Conservation (phyloP, 23 tunicate genomes). For the Clavelina lepadiformis region DNA sequence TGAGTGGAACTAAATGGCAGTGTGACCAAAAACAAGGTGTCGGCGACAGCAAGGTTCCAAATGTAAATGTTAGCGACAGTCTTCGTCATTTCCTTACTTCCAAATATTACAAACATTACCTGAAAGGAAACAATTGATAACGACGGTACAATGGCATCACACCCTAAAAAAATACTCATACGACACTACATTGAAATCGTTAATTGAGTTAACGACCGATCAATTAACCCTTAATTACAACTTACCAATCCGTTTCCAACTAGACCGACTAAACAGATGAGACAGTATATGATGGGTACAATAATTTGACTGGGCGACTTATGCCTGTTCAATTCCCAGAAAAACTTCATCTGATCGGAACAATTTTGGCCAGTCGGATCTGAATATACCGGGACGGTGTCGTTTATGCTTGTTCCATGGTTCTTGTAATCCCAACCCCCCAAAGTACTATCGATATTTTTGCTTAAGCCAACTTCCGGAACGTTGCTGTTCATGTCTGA, state of each 20-base stretch:
- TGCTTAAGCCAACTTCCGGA: too few relatives aligned
- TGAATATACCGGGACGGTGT: neutral
- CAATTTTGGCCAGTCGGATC: conserved; percentile 23
- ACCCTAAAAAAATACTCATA: too few relatives aligned
- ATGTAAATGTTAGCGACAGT: conserved; percentile 91
- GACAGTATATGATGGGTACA: conserved; percentile 49
- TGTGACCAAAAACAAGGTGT: conserved; percentile 63
- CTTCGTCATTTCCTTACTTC: conserved; percentile 88
- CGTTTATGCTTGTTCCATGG: conserved; percentile 1
- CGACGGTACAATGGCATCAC: neutral
- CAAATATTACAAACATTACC: conserved; percentile 91
- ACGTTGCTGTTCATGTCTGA: too few relatives aligned
- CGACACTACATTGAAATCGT: too few relatives aligned
- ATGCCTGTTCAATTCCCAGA: conserved; percentile 26
- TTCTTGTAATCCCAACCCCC: too few relatives aligned
- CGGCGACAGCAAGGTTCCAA: conserved; percentile 83
- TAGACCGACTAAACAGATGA: conserved; percentile 53
- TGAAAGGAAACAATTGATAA: conserved; percentile 12
- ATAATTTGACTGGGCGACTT: conserved; percentile 45
- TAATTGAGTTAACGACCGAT: too few relatives aligned
- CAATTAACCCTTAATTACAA: neutral
- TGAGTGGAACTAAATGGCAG: conserved; percentile 84
- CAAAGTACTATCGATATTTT: too few relatives aligned
- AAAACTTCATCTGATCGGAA: conserved; percentile 26
- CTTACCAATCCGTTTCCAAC: conserved; percentile 74